Conservation (phyloP, 2,113 vertebrate genomes). For the Synchiropus splendidus region DNA sequence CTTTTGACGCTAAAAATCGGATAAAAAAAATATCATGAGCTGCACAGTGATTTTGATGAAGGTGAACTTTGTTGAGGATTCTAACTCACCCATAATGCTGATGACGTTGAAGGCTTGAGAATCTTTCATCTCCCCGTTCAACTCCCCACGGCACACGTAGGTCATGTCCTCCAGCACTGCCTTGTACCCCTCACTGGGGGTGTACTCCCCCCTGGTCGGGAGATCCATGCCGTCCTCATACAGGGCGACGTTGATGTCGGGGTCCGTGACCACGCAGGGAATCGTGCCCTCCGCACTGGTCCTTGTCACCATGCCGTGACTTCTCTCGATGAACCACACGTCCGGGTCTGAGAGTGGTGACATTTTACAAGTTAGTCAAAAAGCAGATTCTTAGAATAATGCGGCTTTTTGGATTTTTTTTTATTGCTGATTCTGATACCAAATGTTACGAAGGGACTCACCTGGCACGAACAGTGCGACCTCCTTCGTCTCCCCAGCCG, state of each 20-base stretch:
- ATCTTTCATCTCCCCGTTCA: slow-evolving; percentile 72
- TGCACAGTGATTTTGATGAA: too few species aligned
- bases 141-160: slow-evolving; percentile 78
- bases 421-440: too few species aligned
- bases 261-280: slow-evolving; percentile 87
- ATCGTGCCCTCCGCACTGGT: slow-evolving; percentile 70
- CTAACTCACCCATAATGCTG: slow-evolving; percentile 73
- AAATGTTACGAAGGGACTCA: slow-evolving; percentile 48
- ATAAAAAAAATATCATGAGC: too few species aligned
- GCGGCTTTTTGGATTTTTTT: too few species aligned
- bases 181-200: slow-evolving; percentile 77
- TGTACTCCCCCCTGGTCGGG: slow-evolving; percentile 67
- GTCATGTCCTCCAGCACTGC: slow-evolving; percentile 78
- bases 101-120: slow-evolving; percentile 75
- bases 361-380: background rate
- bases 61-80: too few species aligned
- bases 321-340: slow-evolving; percentile 72
- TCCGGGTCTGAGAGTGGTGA: slow-evolving; percentile 67
- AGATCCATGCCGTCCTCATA: slow-evolving; percentile 70
- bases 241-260: slow-evolving; percentile 74
- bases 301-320: slow-evolving; percentile 74
- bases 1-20: too few species aligned
- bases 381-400: background rate
- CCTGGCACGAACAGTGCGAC: slow-evolving; percentile 87
- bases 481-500: slow-evolving; percentile 48